A percentile compares a stretch with the other conserved stretches of the same genome.
Evolutionary conservation across 1,140 invertebrate species (phyloP).

Genomic region (Colletes gigas): DNA sequence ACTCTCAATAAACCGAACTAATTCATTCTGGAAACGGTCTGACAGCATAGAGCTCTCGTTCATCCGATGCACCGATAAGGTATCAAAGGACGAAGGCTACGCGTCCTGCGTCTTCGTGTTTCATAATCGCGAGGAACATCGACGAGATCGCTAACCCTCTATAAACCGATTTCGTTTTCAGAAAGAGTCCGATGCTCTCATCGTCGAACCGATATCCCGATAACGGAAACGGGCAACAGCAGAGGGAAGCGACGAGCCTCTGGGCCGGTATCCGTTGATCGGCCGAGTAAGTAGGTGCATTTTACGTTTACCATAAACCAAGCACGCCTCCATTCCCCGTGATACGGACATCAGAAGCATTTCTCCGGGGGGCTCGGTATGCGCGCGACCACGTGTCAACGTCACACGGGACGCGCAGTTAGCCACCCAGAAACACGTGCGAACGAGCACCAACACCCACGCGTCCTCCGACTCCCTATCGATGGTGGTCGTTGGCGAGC

Average conservation of each 20-base stretch:
- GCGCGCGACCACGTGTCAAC: slow-evolving; percentile 19
- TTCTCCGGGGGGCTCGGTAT: neutral
- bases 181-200: slow-evolving; percentile 7
- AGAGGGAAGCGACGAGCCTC: slow-evolving; percentile 26
- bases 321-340: slow-evolving; percentile 59
- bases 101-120: neutral
- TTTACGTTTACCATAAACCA: slow-evolving; percentile 67
- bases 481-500: neutral
- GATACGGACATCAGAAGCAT: neutral
- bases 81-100: too few species aligned
- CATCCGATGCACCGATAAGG: too few species aligned
- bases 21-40: too few species aligned
- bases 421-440: slow-evolving; percentile 35
- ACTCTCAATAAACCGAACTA: too few species aligned
- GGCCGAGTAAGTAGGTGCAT: slow-evolving; percentile 50
- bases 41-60: too few species aligned
- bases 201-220: slow-evolving; percentile 59
- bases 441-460: slow-evolving; percentile 18
- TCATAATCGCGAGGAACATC: neutral
- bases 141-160: neutral
- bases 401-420: neutral
- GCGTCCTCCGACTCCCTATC: neutral
- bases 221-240: slow-evolving; percentile 62
- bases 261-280: slow-evolving; percentile 60
- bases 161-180: neutral